A percentile compares a stretch with the other conserved stretches of the same genome.
Evolutionary conservation across 2,113 vertebrate genomes (phyloP).

Genomic region (Pterocles orientalis): DNA sequence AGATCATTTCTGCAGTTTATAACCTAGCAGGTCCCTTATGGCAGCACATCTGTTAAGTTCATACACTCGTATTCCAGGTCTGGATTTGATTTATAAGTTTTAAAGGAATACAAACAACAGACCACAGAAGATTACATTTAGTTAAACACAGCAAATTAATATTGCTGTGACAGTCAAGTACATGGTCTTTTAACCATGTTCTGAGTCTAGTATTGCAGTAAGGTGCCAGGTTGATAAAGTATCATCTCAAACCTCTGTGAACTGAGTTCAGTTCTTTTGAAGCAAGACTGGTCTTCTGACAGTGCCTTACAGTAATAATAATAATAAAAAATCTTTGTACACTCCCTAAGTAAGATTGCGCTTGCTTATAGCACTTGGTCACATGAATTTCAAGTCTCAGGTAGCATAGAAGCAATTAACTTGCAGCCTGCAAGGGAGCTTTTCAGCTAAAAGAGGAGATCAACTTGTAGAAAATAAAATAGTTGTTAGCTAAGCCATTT

Average conservation of each 20-base stretch:
- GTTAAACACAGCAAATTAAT: slow-evolving; percentile 61
- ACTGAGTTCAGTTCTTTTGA: neutral
- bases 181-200: slow-evolving; percentile 20
- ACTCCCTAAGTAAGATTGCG: neutral
- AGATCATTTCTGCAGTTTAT: slow-evolving; percentile 70
- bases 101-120: slow-evolving; percentile 59
- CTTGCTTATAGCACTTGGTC: neutral
- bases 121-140: slow-evolving; percentile 31
- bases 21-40: slow-evolving; percentile 68
- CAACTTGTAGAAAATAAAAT: neutral
- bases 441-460: neutral
- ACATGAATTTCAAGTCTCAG: slow-evolving; percentile 12
- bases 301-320: slow-evolving; percentile 35
- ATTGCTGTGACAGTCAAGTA: slow-evolving; percentile 6
- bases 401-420: slow-evolving; percentile 18
- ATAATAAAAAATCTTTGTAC: slow-evolving; percentile 15
- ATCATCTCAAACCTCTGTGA: slow-evolving; percentile 37
- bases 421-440: neutral
- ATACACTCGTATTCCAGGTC: slow-evolving; percentile 55
- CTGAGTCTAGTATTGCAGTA: neutral
- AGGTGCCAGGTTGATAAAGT: slow-evolving; percentile 18
- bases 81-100: slow-evolving; percentile 73
- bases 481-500: neutral
- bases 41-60: slow-evolving; percentile 73
- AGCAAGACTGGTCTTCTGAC: slow-evolving; percentile 31